Evolutionary conservation across 2,113 vertebrate species (phyloP), one percentile per base, ranked within the genome.

Genomic region (Pachyramphus minor): DNA sequence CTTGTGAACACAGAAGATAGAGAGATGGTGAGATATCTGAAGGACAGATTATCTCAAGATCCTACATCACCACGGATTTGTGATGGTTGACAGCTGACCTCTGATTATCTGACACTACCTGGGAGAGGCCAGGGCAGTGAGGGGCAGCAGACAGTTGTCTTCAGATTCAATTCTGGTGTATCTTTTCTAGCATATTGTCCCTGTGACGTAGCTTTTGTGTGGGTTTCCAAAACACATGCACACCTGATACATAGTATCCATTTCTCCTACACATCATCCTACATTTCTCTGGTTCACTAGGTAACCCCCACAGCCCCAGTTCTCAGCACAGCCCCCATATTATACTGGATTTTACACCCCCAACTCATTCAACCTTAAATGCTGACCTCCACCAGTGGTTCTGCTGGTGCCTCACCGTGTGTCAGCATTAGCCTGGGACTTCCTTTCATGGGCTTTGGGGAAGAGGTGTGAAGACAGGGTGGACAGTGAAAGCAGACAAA

Each of bases 361-460:
- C 25, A 39, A 0, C 25, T 58, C 39, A 24, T 71, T 81, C 42
- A 47, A 0, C 64, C 14, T 80, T 50, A 52, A 71, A 78, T 24
- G 19, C 4, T 81, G 78, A 45, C 0, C 0, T 31, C 39, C 13
- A 30, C 9, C 30, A 5, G 8, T 44, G 41, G 4, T 39, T 76
- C 49, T 53, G 41, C 33, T 24, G 17, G 39, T 47, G 35, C 41
- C 9, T 71, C 30, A 12, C 8, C 0, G 0, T 41, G 35, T 63
- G 39, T n/a, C 33, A 55, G 50, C 27, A 11, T 25, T 42, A 62
- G 30, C 16, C 41, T 56, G 76, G 35, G 33, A 68, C 56, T 68
- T 72, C 25, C 35, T 73, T 58, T 75, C 35, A 12, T 28, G 47
- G 39, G 21, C 37, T 81, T 90, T 93, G 67, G 22, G 62, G 6